A percentile compares a stretch with the other conserved stretches of the same genome.
phyloP scores from a whole-genome alignment of 1,140 invertebrate species.

The Radopholus similis region DNA sequence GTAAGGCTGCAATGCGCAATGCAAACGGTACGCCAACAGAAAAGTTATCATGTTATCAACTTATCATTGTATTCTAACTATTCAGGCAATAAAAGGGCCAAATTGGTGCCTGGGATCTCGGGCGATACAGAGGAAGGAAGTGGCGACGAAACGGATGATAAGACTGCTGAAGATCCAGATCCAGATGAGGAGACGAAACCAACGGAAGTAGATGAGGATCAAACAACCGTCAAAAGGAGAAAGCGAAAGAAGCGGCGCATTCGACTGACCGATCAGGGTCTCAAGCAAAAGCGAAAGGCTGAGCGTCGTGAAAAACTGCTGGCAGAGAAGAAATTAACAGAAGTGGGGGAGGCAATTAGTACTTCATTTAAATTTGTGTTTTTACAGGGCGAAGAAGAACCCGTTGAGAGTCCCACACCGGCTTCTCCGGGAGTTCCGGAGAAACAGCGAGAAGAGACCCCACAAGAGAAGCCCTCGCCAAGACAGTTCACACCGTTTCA shows the following conservation, averaged over 20 bases:
- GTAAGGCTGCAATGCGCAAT: constrained; percentile 1
- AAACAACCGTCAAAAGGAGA: constrained; percentile 15
- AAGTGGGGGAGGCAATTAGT: background rate
- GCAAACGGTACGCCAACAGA: no score
- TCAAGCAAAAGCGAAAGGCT: constrained; percentile 28
- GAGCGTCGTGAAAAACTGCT: constrained; percentile 25
- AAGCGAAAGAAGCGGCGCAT: constrained; percentile 27
- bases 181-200: background rate
- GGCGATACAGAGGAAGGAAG: background rate
- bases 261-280: background rate
- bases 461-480: constrained; percentile 20
- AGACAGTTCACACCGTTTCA: constrained; percentile 43
- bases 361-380: background rate
- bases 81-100: background rate
- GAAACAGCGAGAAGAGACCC: background rate
- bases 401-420: background rate
- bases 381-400: background rate
- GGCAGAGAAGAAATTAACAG: constrained; percentile 16
- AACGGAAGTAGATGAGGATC: background rate
- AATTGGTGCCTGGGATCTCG: background rate
- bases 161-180: constrained; percentile 18
- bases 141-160: constrained; percentile 16
- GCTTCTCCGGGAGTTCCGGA: constrained; percentile 3
- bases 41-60: background rate
- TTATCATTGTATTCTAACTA: background rate